These are phyloP conservation scores for Peromyscus leucopus DNA, from an alignment of 2,113 vertebrate species.

Conservation along the genomic window DNA sequence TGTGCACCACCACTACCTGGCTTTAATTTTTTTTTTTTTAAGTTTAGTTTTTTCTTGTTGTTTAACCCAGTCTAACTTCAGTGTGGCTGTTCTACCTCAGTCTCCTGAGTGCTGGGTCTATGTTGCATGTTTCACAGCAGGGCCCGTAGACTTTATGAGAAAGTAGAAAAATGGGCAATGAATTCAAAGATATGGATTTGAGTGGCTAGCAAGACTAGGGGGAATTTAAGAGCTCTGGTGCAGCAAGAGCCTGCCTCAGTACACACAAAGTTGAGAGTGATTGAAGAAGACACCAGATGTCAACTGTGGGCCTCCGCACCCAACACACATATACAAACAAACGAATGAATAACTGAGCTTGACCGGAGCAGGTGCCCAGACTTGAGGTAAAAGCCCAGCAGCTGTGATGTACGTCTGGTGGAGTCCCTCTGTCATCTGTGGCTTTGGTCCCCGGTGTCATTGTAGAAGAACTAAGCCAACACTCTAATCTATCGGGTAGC, in stretches of 20 bases:
- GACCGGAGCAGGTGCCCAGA: background rate
- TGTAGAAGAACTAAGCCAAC: background rate
- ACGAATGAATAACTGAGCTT: background rate
- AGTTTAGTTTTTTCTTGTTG: too few species aligned
- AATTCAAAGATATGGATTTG: slow-evolving; percentile 12
- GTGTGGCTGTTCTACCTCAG: background rate
- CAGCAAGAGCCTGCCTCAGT: background rate
- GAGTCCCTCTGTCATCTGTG: background rate
- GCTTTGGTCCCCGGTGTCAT: background rate
- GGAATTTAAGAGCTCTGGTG: background rate
- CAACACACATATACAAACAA: background rate
- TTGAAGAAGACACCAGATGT: background rate
- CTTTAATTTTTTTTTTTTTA: background rate
- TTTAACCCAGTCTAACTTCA: background rate
- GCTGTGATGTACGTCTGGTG: background rate
- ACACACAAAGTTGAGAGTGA: background rate
- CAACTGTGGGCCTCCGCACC: background rate
- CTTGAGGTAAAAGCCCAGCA: background rate
- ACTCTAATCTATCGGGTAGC: background rate
- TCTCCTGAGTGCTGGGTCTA: background rate
- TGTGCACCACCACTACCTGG: too few species aligned
- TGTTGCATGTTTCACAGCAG: background rate
- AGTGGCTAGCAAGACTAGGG: background rate
- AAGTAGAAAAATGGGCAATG: slow-evolving; percentile 11
- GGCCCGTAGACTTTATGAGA: background rate